Evolutionary conservation across 2,888 invertebrate species (phyloP), one percentile per base, ranked within the genome.

Genomic region (Patella pellucida): DNA sequence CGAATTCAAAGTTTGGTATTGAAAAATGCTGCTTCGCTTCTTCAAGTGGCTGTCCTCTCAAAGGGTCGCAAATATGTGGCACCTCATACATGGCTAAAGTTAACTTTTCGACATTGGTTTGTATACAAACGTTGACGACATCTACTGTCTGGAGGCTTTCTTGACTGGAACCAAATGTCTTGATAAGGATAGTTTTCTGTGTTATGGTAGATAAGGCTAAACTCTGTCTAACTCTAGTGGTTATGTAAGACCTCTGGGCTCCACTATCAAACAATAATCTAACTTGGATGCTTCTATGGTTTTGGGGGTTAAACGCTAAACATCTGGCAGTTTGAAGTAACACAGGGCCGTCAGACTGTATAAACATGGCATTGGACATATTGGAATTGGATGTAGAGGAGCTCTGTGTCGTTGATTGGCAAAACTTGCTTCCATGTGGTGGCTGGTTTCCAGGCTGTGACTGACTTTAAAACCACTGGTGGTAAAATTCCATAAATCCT

Each of bases 131-230:
- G 19, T 56, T 19, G 19, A 56, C 56, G 4, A n/a, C 56, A 56
- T 56, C 56, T 56, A 56, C 56, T 19, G 56, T 16, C 3, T 56
- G 16, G 3, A 19, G 16, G 16, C 7, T 9, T 15, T 56, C 56
- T 56, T 56, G n/a, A 19, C n/a, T 56, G 15, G 56, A 56, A 19
- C 56, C 56, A 56, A 56, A 56, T 56, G 56, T 56, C 19, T 56
- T 56, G 7, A 56, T 56, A 14, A 56, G 9, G 11, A 56, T 11
- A 16, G 16, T 19, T 56, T 56, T 56, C 56, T 56, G 15, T 9
- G 16, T 19, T 19, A 56, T 19, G 16, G 56, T 56, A 9, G 56
- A 19, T 19, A 56, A 15, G 16, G 16, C n/a, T 9, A 56, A 19
- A 19, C 16, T 19, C 19, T 56, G n/a, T 56, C 56, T 11, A 56